phyloP scores from a whole-genome alignment of 2,888 invertebrate species.

The Nomada hirtipes region DNA sequence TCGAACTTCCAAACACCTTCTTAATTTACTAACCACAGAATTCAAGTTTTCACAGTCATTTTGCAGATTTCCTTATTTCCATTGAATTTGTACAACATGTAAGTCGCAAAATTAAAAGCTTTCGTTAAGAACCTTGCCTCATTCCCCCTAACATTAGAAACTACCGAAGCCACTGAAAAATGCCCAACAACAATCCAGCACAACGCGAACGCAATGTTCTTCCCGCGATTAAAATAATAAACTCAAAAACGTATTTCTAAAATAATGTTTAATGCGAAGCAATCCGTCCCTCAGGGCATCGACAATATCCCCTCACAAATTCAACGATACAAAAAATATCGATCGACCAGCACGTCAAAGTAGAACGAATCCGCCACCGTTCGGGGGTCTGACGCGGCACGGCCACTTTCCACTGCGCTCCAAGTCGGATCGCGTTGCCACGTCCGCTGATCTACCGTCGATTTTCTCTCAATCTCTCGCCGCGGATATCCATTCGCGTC shows the following conservation, averaged over 20 bases:
- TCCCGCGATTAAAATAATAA: too few species aligned
- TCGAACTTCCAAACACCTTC: background rate
- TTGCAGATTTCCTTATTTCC: background rate
- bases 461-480: background rate
- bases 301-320: too few species aligned
- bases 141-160: too few species aligned
- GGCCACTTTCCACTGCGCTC: conserved; percentile 14
- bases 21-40: background rate
- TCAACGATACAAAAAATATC: background rate
- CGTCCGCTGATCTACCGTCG: background rate
- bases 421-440: background rate
- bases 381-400: conserved; percentile 6
- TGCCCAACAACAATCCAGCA: too few species aligned
- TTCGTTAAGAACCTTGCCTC: too few species aligned
- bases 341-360: background rate
- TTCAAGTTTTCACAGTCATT: too few species aligned
- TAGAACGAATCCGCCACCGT: background rate
- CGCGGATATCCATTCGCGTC: conserved; percentile 19
- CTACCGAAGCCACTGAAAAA: too few species aligned
- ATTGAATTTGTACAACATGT: background rate
- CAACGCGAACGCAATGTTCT: too few species aligned
- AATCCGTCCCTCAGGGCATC: background rate
- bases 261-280: too few species aligned
- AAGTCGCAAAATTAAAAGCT: too few species aligned
- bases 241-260: too few species aligned